Base-by-base conservation (phyloP, 2,797 vertebrate species). In the Spinus pinus region DNA sequence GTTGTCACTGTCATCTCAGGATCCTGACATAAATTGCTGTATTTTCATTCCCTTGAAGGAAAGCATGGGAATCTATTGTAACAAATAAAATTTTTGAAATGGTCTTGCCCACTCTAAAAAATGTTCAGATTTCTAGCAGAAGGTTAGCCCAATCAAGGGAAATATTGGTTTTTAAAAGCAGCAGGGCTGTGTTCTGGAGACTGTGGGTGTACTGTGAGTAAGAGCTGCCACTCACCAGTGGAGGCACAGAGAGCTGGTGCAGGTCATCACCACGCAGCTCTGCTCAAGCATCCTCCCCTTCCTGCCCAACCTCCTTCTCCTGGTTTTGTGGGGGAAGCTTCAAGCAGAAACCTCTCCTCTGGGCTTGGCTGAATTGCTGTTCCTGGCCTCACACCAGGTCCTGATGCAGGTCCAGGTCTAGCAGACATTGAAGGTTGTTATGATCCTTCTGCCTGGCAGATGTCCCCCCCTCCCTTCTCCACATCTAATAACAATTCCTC, bases 1-100 rank as follows among this genome's bases (percentile, higher is more conserved):
- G 61, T 91, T 93, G 70, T 64, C 71, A 21, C 33, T 88, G 81
- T 86, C 66, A 70, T 88, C 49, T 72, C 28, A 69, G 69, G 72
- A 67, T 67, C 61, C 65, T 72, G 66, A 82, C 12, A 3, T 78
- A 78, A 92, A 81, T 80, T 71, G 71, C 57, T 35, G 10, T 49
- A 28, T 92, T 92, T 92, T 62, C 49, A 42, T 65, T 88, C 42
- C 33, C n/a, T 65, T 56, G 61, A 33, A 83, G 47, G 60, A 92
- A 71, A 78, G 9, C 64, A 53, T 2, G 13, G n/a, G 72, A 65
- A 60, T 66, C 25, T 2, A 31, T 65, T 42, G 27, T n/a, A 84
- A 60, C 1, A 6, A 85, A 56, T 37, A 20, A 15, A 41, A 2
- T 19, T 72, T 86, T 90, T 35, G 6, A 44, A 72, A 65, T 20